Conservation (phyloP, 1,140 invertebrate species). For the Paraescarpia echinospica region DNA sequence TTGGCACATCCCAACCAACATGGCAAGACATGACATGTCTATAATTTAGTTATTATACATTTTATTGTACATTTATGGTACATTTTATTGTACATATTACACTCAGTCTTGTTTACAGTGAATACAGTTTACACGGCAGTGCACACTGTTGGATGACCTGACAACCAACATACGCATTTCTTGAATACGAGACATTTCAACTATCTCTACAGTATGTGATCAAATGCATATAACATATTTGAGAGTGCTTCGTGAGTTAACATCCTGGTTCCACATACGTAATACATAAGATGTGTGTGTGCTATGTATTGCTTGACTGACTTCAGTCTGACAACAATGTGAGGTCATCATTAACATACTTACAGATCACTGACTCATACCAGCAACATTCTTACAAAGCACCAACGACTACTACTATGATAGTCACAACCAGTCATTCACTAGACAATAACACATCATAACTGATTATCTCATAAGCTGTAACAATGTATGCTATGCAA, state of each 20-base stretch:
- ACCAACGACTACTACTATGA: background rate
- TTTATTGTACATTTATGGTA: background rate
- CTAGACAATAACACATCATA: background rate
- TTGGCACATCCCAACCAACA: background rate
- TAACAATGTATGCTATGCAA: conserved; percentile 1
- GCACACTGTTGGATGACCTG: background rate
- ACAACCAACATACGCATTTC: background rate
- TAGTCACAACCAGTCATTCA: background rate
- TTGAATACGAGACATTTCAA: background rate
- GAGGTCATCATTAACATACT: background rate
- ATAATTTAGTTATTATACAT: background rate
- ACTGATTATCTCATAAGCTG: background rate
- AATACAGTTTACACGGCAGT: background rate
- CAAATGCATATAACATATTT: background rate
- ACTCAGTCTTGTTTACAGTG: background rate
- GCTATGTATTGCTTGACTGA: background rate
- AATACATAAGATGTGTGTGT: background rate
- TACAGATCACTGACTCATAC: background rate
- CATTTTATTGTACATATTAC: background rate
- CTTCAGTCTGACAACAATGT: background rate
- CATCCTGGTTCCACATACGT: background rate
- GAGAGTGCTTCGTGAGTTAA: background rate
- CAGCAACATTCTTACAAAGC: background rate
- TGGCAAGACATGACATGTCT: background rate
- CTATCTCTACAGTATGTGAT: background rate